Base-by-base conservation (phyloP, 2,888 invertebrate genomes). In the Pocota personata region DNA sequence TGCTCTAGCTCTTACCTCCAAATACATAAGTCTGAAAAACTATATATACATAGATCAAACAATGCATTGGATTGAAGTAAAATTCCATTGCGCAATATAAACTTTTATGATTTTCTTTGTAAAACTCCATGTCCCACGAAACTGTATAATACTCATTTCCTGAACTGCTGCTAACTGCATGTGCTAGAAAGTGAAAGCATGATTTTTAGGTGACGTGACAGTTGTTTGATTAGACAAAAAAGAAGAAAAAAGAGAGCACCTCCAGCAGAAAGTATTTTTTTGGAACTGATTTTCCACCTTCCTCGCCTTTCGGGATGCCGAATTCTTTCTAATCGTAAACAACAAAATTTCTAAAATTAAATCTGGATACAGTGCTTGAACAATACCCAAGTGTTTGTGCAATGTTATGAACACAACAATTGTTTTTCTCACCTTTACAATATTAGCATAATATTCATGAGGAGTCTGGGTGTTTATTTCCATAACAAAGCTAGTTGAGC, bases 141-240 rank as follows among this genome's bases (percentile, higher is more conserved):
- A 43, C 6, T 12, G 12, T 16, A 48, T 14, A 6, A 16, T 4
- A 21, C 21, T 55, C 8, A 19, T 43, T 66, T 19, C 67, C 67
- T 86, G 86, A 86, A 82, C 77, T n/a, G 60, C 72, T 19, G 12
- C 37, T 60, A 64, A 64, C 55, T 55, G 19, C 80, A 72, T 77
- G 35, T 66, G 86, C 55, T 43, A 86, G 86, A 40, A 76, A 88
- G 88, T 88, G 89, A 89, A 88, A 82, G 80, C 88, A 78, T 82
- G 78, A 76, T 82, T 87, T 87, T 87, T 88, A 89, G 91, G 89
- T 90, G 90, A 90, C 91, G 90, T 90, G 91, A 90, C 90, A 91
- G 91, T 89, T 89, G 91, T 88, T 90, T 90, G 89, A 91, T 91
- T 90, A 91, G 90, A 90, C 88, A 82, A 76, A 80, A 73, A 64